Percentiles rank a stretch among this genome's conserved stretches.
phyloP scores from a whole-genome alignment of 2,797 vertebrate genomes.

The Phrynocephalus vlangalii region DNA sequence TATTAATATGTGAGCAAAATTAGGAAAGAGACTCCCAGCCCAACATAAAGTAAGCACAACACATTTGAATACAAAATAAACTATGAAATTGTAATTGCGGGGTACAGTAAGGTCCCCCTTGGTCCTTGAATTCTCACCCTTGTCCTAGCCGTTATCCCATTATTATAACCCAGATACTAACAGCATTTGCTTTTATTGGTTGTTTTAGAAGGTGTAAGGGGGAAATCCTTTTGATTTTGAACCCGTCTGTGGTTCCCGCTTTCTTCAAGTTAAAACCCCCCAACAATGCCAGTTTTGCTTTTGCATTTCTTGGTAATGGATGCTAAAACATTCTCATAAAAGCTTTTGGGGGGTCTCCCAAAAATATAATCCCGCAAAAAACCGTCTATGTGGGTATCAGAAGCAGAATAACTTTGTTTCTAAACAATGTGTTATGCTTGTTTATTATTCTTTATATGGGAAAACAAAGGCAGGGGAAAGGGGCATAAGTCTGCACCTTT shows the following conservation, averaged over 20 bases:
- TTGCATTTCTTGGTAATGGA: background rate
- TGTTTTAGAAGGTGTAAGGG: slow-evolving; percentile 2
- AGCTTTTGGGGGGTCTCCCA: background rate
- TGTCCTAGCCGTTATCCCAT: background rate
- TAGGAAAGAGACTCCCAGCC: slow-evolving; percentile 48
- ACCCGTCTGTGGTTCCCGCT: slow-evolving; percentile 24
- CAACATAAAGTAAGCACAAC: background rate
- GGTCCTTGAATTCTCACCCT: slow-evolving; percentile 40
- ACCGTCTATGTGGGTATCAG: background rate
- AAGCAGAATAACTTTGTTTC: background rate
- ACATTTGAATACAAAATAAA: slow-evolving; percentile 30
- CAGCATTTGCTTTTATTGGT: slow-evolving; percentile 30
- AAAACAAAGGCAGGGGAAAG: no score
- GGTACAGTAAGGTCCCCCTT: background rate
- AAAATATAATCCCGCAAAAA: background rate
- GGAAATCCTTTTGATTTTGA: slow-evolving; percentile 42
- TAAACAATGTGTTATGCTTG: background rate
- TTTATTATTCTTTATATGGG: no score
- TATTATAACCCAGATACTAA: slow-evolving; percentile 32
- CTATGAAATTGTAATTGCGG: slow-evolving; percentile 23
- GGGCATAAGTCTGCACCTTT: no score
- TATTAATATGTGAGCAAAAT: slow-evolving; percentile 38
- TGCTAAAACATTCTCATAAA: background rate
- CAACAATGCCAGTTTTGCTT: slow-evolving; percentile 13
- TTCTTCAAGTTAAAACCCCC: slow-evolving; percentile 33